Percentiles rank a stretch among this genome's conserved stretches.
phyloP scores from a whole-genome alignment of 2,888 invertebrate genomes.

The Aphelenchoides bicaudatus region DNA sequence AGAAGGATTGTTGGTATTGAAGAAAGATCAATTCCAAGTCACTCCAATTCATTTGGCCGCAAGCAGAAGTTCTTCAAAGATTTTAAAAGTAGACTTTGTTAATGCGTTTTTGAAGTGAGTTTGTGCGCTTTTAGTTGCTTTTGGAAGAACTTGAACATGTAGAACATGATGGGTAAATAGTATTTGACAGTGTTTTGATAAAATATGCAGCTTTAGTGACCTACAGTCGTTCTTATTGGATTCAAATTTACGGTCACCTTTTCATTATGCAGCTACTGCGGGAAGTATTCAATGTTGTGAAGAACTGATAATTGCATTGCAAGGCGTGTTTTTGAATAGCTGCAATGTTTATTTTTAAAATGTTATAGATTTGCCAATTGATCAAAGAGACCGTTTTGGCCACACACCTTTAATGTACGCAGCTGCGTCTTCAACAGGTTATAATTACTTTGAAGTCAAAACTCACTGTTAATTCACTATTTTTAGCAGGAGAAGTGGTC shows the following conservation, averaged over 20 bases:
- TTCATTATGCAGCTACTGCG: conserved; percentile 14
- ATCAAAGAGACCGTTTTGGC: conserved; percentile 46
- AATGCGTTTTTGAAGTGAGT: too few relatives aligned
- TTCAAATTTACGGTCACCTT: neutral
- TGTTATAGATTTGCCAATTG: conserved; percentile 40
- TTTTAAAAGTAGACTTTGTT: conserved; percentile 39
- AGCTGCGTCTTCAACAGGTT: conserved; percentile 19
- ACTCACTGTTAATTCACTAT: conserved; percentile 5
- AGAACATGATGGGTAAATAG: neutral
- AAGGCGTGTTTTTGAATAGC: too few relatives aligned
- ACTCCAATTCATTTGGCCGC: conserved; percentile 55
- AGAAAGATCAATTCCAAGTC: conserved; percentile 27
- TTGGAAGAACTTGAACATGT: conserved; percentile 22
- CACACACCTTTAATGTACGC: conserved; percentile 56
- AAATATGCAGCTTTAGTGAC: neutral
- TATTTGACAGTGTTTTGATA: too few relatives aligned
- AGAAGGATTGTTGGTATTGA: neutral
- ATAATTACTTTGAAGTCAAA: conserved; percentile 18
- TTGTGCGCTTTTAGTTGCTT: conserved; percentile 31
- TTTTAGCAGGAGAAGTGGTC: conserved; percentile 41
- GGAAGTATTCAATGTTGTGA: conserved; percentile 32
- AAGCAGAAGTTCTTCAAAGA: conserved; percentile 36
- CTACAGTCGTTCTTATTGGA: neutral
- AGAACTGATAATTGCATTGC: conserved; percentile 22
- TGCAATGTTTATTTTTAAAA: conserved; percentile 30